phyloP scores from a whole-genome alignment of 2,888 invertebrate species.

The Drosophila tanythrix region DNA sequence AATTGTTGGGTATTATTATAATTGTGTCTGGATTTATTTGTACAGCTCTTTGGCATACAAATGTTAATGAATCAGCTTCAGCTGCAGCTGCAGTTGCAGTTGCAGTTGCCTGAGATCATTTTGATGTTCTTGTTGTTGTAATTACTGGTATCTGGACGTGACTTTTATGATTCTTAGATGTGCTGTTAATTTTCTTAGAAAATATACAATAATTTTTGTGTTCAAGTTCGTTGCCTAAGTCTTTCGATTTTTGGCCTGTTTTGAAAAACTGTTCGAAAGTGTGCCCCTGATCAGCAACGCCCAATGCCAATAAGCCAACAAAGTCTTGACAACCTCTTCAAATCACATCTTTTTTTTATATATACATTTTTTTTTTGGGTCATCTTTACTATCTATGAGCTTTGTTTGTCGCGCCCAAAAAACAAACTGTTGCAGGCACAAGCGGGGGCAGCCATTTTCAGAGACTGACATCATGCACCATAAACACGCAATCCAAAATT shows the following conservation, averaged over 20 bases:
- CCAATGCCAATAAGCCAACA: slow-evolving; percentile 32
- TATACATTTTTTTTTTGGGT: slow-evolving; percentile 25
- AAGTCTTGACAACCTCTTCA: slow-evolving; percentile 16
- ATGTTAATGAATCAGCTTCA: slow-evolving; percentile 61
- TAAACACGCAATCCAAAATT: slow-evolving; percentile 35
- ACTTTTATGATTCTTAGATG: slow-evolving; percentile 7
- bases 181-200: slow-evolving; percentile 30
- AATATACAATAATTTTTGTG: slow-evolving; percentile 29
- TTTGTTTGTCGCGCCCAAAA: slow-evolving; percentile 48
- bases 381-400: slow-evolving; percentile 29
- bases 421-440: neutral
- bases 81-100: slow-evolving; percentile 30
- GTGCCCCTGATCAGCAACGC: slow-evolving; percentile 25
- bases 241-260: slow-evolving; percentile 51
- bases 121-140: slow-evolving; percentile 14
- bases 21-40: slow-evolving; percentile 44
- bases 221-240: slow-evolving; percentile 74
- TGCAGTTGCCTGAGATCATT: neutral
- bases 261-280: slow-evolving; percentile 3
- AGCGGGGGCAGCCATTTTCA: slow-evolving; percentile 19
- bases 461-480: slow-evolving; percentile 16
- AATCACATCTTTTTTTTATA: neutral
- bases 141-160: slow-evolving; percentile 38
- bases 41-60: slow-evolving; percentile 39
- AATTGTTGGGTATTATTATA: slow-evolving; percentile 9